These are phyloP conservation scores for Hystrix cristata DNA, from an alignment of 2,113 vertebrate species.

Conservation along the genomic window DNA sequence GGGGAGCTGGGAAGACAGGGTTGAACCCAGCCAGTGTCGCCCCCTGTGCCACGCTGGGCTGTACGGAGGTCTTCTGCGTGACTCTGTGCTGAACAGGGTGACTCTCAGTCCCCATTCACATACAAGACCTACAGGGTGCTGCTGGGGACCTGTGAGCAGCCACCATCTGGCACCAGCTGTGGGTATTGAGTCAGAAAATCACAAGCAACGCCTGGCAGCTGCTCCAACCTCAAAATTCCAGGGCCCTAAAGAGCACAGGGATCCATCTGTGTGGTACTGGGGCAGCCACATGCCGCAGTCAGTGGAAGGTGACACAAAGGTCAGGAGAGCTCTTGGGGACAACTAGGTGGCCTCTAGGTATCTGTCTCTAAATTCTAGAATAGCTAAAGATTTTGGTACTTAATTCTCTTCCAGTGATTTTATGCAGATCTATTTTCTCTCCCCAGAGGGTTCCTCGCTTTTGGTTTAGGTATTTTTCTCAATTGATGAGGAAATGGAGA, in stretches of 20 bases:
- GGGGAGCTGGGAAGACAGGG: too few species aligned
- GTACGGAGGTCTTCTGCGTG: neutral
- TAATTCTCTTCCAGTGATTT: conserved; percentile 59
- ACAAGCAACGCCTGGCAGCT: neutral
- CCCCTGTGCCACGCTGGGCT: neutral
- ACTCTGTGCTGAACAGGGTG: too few species aligned
- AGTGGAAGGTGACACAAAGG: neutral
- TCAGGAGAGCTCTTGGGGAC: neutral
- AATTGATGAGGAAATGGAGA: neutral
- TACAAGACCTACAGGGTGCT: neutral
- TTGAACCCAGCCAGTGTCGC: neutral
- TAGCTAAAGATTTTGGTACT: neutral
- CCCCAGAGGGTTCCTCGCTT: conserved; percentile 56
- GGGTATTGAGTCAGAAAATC: neutral
- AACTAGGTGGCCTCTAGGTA: neutral
- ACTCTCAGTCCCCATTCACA: too few species aligned
- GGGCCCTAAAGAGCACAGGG: neutral
- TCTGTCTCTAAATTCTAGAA: neutral
- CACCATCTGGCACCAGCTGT: neutral
- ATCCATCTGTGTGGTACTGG: neutral
- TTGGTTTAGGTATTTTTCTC: neutral
- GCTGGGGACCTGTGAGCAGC: neutral
- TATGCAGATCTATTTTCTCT: conserved; percentile 48
- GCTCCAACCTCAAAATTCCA: neutral
- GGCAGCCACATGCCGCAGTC: neutral